Percentiles rank a stretch among this genome's conserved stretches.
These are phyloP conservation scores for Crambe crambe DNA, from an alignment of 37 sponge, comb jelly and placozoan genomes.

Conservation along the genomic window DNA sequence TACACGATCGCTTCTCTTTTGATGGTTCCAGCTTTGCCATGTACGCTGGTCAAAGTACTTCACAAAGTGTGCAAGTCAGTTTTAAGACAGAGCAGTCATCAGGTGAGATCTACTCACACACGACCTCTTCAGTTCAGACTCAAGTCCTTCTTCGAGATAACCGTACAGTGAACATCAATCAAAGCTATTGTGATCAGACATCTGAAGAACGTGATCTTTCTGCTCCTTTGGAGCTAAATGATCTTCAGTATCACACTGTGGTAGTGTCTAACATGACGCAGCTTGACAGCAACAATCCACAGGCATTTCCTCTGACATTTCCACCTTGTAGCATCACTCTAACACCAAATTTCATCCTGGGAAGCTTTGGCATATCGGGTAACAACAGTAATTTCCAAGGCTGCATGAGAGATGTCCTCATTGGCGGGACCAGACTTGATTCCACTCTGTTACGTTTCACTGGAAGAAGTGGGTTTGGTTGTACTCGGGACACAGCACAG, in stretches of 20 bases:
- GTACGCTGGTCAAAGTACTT: background rate
- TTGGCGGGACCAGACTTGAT: background rate
- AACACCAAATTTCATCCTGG: conserved; percentile 1
- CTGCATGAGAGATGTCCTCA: conserved; percentile 29
- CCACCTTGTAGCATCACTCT: conserved; percentile 4
- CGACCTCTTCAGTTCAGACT: background rate
- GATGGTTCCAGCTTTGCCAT: conserved; percentile 12
- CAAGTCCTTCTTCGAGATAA: background rate
- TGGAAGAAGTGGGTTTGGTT: conserved; percentile 35
- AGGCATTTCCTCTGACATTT: background rate
- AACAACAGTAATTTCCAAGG: conserved; percentile 1
- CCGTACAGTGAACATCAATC: background rate
- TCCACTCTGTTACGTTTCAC: conserved; percentile 17
- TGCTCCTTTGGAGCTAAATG: background rate
- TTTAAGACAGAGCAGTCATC: conserved; percentile 20
- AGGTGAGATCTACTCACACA: conserved; percentile 13
- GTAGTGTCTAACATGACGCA: background rate
- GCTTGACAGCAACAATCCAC: background rate
- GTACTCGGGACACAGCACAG: conserved; percentile 40
- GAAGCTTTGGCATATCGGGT: background rate
- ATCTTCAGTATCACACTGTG: conserved; percentile 30
- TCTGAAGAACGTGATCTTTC: background rate
- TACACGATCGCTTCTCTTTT: conserved; percentile 21
- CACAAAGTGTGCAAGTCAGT: background rate
- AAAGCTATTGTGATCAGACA: conserved; percentile 4